These are phyloP conservation scores for Thunnus thynnus DNA, from an alignment of 2,113 vertebrate genomes.

Conservation along the genomic window DNA sequence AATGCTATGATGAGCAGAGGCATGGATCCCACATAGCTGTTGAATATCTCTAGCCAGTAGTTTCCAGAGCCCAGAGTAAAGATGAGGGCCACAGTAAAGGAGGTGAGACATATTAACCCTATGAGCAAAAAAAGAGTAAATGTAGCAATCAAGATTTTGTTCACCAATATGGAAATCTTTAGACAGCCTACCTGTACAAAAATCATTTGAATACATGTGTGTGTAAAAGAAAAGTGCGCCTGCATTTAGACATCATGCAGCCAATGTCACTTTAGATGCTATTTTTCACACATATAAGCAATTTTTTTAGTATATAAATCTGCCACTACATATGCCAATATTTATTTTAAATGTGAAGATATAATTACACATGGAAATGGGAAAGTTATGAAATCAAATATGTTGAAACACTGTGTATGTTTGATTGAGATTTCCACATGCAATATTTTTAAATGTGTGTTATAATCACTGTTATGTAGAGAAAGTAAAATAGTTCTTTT, in stretches of 20 bases:
- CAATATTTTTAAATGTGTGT: neutral
- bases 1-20: slow-evolving; percentile 88
- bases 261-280: no score
- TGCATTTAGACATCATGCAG: no score
- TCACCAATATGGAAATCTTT: neutral
- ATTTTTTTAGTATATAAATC: no score
- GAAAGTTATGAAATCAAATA: no score
- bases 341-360: no score
- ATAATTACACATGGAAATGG: no score
- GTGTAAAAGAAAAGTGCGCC: neutral
- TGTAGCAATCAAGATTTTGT: neutral
- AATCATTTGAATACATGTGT: no score
- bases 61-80: slow-evolving; percentile 89
- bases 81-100: slow-evolving; percentile 83
- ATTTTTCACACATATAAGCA: no score
- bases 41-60: slow-evolving; percentile 92
- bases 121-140: neutral
- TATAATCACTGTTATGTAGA: neutral
- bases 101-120: slow-evolving; percentile 86
- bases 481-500: no score
- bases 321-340: no score
- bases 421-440: no score
- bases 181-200: neutral
- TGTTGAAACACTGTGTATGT: no score
- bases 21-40: slow-evolving; percentile 84